These are phyloP conservation scores for Drosophila tanythrix DNA, from an alignment of 2,888 invertebrate genomes.

Conservation along the genomic window DNA sequence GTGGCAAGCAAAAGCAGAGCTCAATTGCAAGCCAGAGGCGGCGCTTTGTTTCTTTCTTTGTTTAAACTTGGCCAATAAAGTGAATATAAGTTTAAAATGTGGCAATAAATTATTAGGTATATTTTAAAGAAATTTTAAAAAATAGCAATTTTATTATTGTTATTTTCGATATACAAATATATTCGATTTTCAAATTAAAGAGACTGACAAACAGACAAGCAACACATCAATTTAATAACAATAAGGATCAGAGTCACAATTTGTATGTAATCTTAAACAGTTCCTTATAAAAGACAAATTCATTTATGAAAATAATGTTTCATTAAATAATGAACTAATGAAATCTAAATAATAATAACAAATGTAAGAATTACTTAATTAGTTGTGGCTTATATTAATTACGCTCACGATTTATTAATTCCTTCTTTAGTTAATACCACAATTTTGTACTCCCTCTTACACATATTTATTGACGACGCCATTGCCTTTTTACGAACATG, in stretches of 20 bases:
- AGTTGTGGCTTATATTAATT: neutral
- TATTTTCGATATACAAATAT: neutral
- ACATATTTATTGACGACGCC: slow-evolving; percentile 17
- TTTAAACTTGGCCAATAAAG: neutral
- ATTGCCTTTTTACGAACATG: slow-evolving; percentile 11
- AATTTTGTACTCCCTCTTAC: neutral
- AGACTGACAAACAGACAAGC: no score
- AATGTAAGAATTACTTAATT: neutral
- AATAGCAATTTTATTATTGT: neutral
- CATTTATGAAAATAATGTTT: neutral
- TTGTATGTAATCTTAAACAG: neutral
- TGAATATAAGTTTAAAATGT: neutral
- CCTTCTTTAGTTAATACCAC: neutral
- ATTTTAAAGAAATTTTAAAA: neutral
- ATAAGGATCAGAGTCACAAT: neutral
- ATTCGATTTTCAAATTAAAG: neutral
- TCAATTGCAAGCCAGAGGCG: slow-evolving; percentile 36
- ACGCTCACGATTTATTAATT: neutral
- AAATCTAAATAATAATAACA: neutral
- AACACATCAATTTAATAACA: neutral
- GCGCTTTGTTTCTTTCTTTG: neutral
- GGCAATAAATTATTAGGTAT: neutral
- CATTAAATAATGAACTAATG: neutral
- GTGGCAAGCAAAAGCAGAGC: slow-evolving; percentile 33
- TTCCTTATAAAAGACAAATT: neutral